These are phyloP conservation scores for Drosophila suboccidentalis DNA, from an alignment of 2,888 invertebrate genomes.

Conservation along the genomic window DNA sequence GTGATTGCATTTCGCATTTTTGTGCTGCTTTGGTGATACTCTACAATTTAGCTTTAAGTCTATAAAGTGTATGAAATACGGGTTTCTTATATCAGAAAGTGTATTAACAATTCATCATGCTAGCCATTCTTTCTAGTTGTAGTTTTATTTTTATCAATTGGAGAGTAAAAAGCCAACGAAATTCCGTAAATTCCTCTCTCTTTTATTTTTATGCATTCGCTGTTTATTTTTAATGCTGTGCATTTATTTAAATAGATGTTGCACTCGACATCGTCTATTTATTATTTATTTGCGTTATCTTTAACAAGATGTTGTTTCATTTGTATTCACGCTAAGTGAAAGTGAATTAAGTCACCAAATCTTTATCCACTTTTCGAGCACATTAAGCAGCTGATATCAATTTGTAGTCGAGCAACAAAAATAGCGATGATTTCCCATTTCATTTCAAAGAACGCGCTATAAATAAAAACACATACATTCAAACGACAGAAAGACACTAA, in stretches of 20 bases:
- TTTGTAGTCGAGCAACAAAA: conserved; percentile 39
- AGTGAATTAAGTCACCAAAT: conserved; percentile 45
- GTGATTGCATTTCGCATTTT: conserved; percentile 35
- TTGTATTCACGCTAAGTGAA: conserved; percentile 48
- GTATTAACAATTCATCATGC: neutral
- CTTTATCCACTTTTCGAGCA: conserved; percentile 32
- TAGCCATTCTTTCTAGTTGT: neutral
- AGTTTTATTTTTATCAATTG: conserved; percentile 34
- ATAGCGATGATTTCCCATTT: conserved; percentile 59
- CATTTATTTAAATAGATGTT: conserved; percentile 53
- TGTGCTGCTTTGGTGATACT: neutral
- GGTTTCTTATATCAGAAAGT: neutral
- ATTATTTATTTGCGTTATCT: conserved; percentile 55
- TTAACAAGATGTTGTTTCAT: conserved; percentile 34
- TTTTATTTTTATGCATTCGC: conserved; percentile 65
- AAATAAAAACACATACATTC: conserved; percentile 50
- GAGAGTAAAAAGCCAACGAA: conserved; percentile 30
- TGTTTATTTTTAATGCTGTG: conserved; percentile 63
- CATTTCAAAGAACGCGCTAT: conserved; percentile 47
- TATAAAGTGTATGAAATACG: neutral
- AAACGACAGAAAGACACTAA: conserved; percentile 7
- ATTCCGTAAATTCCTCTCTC: conserved; percentile 56
- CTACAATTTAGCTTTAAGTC: neutral
- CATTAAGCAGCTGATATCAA: conserved; percentile 53
- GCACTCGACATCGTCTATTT: conserved; percentile 42